Evolutionary conservation across 1,140 invertebrate genomes (phyloP).

Genomic region (Bombus impatiens): DNA sequence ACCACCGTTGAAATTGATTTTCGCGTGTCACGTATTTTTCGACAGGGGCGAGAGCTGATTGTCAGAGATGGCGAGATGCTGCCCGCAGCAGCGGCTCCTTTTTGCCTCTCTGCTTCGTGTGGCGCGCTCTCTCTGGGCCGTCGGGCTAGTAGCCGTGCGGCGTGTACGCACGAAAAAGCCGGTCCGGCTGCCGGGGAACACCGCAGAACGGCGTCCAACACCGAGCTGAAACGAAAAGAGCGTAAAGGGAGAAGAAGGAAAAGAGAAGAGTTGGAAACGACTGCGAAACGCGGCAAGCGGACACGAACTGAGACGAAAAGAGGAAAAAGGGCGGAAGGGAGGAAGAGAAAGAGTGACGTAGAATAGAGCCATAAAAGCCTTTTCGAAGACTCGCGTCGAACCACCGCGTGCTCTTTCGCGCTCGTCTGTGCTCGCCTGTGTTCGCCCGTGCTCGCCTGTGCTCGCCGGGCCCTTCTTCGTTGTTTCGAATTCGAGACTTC

Average conservation of each 20-base stretch:
- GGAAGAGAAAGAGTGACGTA: conserved; percentile 10
- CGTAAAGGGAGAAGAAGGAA: not conserved
- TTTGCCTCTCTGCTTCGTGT: conserved; percentile 33
- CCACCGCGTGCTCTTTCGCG: not conserved
- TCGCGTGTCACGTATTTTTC: conserved; percentile 75
- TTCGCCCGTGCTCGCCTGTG: not conserved
- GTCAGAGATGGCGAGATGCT: conserved; percentile 50
- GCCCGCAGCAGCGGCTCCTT: conserved; percentile 57
- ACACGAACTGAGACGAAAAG: not conserved
- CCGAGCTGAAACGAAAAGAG: conserved; percentile 3
- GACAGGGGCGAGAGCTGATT: conserved; percentile 54
- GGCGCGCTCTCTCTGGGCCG: not conserved
- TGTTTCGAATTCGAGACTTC: conserved; percentile 72
- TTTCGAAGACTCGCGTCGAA: conserved; percentile 34
- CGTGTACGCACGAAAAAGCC: conserved; percentile 21
- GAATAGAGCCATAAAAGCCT: conserved; percentile 57
- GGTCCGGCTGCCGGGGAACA: conserved; percentile 11
- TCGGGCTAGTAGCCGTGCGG: not conserved
- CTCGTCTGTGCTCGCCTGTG: not conserved
- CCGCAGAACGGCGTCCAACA: conserved; percentile 13
- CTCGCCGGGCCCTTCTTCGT: not conserved
- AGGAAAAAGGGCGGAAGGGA: not conserved
- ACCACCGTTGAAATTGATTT: conserved; percentile 76
- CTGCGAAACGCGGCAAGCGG: not conserved
- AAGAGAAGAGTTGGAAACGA: not conserved